Evolutionary conservation across 2,797 vertebrate genomes (phyloP), one percentile per base, ranked within the genome.

Genomic region (Enteromius radiatus): DNA sequence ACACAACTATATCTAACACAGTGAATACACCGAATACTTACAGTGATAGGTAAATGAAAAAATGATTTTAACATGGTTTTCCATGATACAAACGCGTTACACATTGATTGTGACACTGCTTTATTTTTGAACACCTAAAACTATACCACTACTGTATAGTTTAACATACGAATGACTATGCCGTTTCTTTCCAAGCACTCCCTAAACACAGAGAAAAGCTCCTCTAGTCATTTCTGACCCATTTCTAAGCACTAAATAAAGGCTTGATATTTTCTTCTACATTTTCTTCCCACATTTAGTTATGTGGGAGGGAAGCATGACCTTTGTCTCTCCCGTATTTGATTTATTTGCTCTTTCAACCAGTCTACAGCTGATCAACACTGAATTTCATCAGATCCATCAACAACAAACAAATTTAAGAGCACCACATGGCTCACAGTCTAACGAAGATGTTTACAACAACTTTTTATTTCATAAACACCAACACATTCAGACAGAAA

Each of bases 201-300:
- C 3, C 33, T 26, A 10, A 11, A 65, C 41, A 75, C 11, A 68
- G 63, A 67, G 26, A n/a, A 75, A 76, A 33, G 3, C 63, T 28
- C 36, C 47, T 56, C 54, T 45, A 52, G 71, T 76, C 64, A 59
- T 77, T 68, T 59, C 76, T 68, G 23, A 69, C 63, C 23, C 10
- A 82, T 82, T 59, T 63, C 28, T 17, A 6, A 52, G 41, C 41
- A 47, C 75, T 38, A 83, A 70, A 70, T 76, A 61, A 26, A 63
- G 47, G 43, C 63, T 49, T 76, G 63, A 69, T 69, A 56, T 45
- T 47, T 61, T 33, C 14, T 28, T 74, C 36, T 65, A 76, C 43
- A 81, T 74, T 64, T 74, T n/a, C n/a, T n/a, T n/a, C n/a, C n/a
- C n/a, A n/a, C n/a, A n/a, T n/a, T n/a, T n/a, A n/a, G 61, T 77